Evolutionary conservation across 2,113 vertebrate species (phyloP), one percentile per base, ranked within the genome.

Genomic region (Aythya baeri): DNA sequence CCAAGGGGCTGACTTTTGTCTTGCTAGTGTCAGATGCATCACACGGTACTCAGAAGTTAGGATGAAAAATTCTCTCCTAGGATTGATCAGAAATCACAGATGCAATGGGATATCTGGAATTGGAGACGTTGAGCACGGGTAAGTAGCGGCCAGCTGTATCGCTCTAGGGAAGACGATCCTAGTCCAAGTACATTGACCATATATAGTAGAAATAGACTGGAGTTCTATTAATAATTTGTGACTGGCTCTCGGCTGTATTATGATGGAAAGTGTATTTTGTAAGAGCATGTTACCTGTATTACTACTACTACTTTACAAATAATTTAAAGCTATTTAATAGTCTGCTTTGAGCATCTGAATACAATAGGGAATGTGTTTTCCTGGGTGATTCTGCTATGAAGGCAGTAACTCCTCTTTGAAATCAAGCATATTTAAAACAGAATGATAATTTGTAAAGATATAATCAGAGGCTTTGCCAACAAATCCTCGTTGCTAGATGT

Each of bases 1-100:
- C 97, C 75, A 94, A 93, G 94, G 94, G 91, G 88, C 93, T 93
- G 52, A 88, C 92, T 97, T 87, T 96, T 97, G 93, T 97, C 83
- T 96, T 95, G n/a, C 92, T 94, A 90, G 74, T 94, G 93, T 93
- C 93, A 93, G 87, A 72, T 96, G 54, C 59, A 88, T 93, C 84
- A 96, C 50, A 86, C 27, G 43, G 82, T 44, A 65, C 93, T 97
- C 89, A 92, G 94, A 97, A 96, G 68, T 82, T 86, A 89, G 65
- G 41, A 96, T 86, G 82, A 97, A 96, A 95, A 94, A 90, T 18
- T 83, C 92, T 7, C 17, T 57, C 49, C 2, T 54, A 32, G 54
- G 44, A 34, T 70, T 79, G 84, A 32, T 96, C 74, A 79, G 91
- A 78, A 94, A 89, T 84, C 8, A 1, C 58, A 79, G 73, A 59